Percentiles rank a stretch among this genome's conserved stretches.
These are phyloP conservation scores for Troides helena DNA, from an alignment of 2,888 invertebrate genomes.

Conservation along the genomic window DNA sequence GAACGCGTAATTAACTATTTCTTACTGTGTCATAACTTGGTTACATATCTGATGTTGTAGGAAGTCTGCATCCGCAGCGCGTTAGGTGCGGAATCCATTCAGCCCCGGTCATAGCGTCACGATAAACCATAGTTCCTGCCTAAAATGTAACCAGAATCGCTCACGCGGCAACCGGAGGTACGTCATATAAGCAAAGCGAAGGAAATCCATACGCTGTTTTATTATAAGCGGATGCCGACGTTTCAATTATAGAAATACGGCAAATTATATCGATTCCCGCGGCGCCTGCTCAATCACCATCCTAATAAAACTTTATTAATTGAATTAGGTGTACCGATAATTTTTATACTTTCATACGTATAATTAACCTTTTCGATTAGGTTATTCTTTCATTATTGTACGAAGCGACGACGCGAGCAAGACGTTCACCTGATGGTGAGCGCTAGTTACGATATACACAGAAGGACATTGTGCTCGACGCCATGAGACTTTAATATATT, in stretches of 20 bases:
- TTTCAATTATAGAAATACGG: conserved; percentile 9
- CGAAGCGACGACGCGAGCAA: no score
- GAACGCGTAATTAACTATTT: background rate
- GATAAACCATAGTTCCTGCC: conserved; percentile 15
- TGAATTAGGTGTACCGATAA: no score
- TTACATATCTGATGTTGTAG: conserved; percentile 11
- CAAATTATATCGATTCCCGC: background rate
- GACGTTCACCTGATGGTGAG: no score
- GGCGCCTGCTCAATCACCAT: background rate
- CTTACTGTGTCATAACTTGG: background rate
- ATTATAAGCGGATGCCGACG: conserved; percentile 16
- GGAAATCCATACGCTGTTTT: conserved; percentile 18
- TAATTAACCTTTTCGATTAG: background rate
- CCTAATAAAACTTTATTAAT: conserved; percentile 3
- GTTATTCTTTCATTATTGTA: no score
- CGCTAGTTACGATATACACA: no score
- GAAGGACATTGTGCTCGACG: no score
- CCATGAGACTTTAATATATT: no score
- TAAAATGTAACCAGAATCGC: conserved; percentile 25
- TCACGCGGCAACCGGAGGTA: conserved; percentile 20
- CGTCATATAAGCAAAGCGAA: conserved; percentile 23
- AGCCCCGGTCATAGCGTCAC: conserved; percentile 1
- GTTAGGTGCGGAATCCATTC: conserved; percentile 18
- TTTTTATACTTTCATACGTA: background rate
- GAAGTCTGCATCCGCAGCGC: conserved; percentile 25